Evolutionary conservation across 2,113 vertebrate genomes (phyloP).

Genomic region (Proterorhinus semilunaris): DNA sequence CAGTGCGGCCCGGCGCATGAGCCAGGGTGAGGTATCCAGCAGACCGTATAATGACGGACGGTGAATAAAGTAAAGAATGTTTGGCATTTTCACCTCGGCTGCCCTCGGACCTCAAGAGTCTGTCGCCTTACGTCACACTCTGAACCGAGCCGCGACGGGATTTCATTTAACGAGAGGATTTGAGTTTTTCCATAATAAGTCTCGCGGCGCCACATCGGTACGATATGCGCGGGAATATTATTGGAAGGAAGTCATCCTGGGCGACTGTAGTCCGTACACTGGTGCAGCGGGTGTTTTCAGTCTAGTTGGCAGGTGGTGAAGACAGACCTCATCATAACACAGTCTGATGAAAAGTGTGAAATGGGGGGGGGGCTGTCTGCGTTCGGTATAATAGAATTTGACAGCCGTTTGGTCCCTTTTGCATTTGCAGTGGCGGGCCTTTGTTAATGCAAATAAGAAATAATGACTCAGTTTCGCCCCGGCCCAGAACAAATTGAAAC

Average conservation of each 20-base stretch:
- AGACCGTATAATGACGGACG: background rate
- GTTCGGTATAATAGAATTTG: too few relatives aligned
- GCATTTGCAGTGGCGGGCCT: too few relatives aligned
- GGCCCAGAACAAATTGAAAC: too few relatives aligned
- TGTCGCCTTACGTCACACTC: background rate
- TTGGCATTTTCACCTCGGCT: background rate
- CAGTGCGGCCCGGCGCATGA: background rate
- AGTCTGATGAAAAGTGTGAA: background rate
- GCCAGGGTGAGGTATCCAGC: background rate
- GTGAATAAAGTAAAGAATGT: conserved; percentile 1
- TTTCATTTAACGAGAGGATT: background rate
- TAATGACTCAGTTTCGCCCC: too few relatives aligned
- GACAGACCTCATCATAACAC: background rate
- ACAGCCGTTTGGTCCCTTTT: too few relatives aligned
- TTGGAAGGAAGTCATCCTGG: background rate
- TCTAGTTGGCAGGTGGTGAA: background rate
- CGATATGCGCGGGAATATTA: background rate
- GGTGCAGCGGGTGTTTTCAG: background rate
- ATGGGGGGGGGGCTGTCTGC: background rate
- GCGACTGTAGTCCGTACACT: background rate
- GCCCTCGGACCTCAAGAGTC: background rate
- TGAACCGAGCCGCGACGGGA: background rate
- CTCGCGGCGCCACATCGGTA: background rate
- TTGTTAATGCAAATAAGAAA: too few relatives aligned
- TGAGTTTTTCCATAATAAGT: background rate